phyloP scores from a whole-genome alignment of 2,113 vertebrate species.

The Cathartes aura region DNA sequence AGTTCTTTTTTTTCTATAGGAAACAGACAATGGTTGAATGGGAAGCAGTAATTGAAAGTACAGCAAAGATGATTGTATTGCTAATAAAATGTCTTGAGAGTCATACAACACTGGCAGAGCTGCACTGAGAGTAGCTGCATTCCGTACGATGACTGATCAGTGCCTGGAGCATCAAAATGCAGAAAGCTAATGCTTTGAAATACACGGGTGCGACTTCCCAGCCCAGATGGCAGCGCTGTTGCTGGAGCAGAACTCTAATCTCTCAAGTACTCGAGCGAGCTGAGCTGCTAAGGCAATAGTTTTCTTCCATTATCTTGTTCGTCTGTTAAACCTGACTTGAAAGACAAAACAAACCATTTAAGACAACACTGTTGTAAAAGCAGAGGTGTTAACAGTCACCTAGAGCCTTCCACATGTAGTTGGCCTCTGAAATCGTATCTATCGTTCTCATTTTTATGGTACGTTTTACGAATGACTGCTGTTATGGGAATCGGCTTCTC shows the following conservation, averaged over 20 bases:
- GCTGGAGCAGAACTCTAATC: neutral
- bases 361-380: neutral
- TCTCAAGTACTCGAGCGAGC: neutral
- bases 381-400: neutral
- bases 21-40: neutral
- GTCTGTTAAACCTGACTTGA: neutral
- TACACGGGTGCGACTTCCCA: neutral
- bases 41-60: neutral
- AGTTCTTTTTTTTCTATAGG: neutral
- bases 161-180: neutral
- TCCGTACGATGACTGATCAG: neutral
- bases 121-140: neutral
- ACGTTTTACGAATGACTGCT: neutral
- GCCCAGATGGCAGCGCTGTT: neutral
- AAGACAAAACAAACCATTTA: conserved; percentile 33
- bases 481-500: neutral
- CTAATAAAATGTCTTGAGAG: neutral
- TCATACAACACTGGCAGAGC: neutral
- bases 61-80: neutral
- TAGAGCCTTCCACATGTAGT: neutral
- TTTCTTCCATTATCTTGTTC: neutral
- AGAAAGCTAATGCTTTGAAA: neutral
- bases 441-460: neutral
- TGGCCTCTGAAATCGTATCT: neutral
- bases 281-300: neutral